Percentiles rank a stretch among this genome's conserved stretches.
phyloP scores from a whole-genome alignment of 1,140 invertebrate genomes.

The Teleopsis dalmanni region DNA sequence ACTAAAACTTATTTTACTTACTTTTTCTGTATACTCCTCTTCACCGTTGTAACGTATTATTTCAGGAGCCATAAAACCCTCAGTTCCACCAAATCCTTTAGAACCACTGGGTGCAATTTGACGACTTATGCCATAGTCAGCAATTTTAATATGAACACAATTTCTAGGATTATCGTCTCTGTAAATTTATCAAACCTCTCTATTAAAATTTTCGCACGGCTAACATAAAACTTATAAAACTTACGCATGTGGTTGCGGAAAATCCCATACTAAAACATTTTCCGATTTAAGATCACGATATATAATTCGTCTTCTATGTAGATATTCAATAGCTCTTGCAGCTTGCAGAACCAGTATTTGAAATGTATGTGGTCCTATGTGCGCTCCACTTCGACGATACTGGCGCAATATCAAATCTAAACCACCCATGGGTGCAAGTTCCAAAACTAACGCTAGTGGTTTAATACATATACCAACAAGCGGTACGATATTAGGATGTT shows the following conservation, averaged over 20 bases:
- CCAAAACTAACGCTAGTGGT: constrained; percentile 85
- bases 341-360: constrained; percentile 85
- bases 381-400: constrained; percentile 74
- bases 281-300: constrained; percentile 97
- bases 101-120: constrained; percentile 81
- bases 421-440: constrained; percentile 82
- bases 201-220: not conserved
- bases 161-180: constrained; percentile 52
- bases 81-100: constrained; percentile 95
- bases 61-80: constrained; percentile 98
- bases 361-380: constrained; percentile 69
- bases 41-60: constrained; percentile 97
- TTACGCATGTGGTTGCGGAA: constrained; percentile 55
- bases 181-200: not conserved
- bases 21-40: constrained; percentile 97
- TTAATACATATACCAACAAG: constrained; percentile 80
- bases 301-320: constrained; percentile 90
- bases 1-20: constrained; percentile 31
- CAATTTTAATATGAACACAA: constrained; percentile 81
- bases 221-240: not conserved
- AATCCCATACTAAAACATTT: constrained; percentile 94
- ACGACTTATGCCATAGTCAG: constrained; percentile 93
- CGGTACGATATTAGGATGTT: constrained; percentile 87
- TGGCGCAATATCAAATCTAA: constrained; percentile 73
- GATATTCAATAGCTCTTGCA: constrained; percentile 89